Percentiles rank a stretch among this genome's conserved stretches.
phyloP scores from a whole-genome alignment of 2,888 invertebrate species.

The Chaetogeoica ovagalla region DNA sequence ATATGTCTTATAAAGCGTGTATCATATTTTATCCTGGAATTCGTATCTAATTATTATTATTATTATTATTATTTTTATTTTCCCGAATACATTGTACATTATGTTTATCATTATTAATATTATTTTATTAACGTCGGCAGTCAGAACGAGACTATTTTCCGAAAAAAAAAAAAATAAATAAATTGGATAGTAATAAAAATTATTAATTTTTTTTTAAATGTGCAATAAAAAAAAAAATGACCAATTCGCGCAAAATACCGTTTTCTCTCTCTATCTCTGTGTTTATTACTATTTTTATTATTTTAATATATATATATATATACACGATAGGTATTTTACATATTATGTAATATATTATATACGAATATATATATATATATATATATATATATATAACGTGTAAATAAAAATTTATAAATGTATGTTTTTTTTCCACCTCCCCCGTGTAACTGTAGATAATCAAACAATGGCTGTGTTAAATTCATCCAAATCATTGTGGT shows the following conservation, averaged over 20 bases:
- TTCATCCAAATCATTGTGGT: slow-evolving; percentile 48
- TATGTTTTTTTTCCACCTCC: slow-evolving; percentile 23
- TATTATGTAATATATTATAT: not conserved
- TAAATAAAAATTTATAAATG: slow-evolving; percentile 23
- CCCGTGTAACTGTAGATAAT: slow-evolving; percentile 52
- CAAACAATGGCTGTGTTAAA: slow-evolving; percentile 53
- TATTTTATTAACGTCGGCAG: not conserved
- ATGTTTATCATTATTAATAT: not conserved
- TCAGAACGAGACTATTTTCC: too few relatives aligned
- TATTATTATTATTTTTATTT: too few relatives aligned
- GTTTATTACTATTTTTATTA: not conserved
- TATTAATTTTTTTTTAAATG: slow-evolving; percentile 10
- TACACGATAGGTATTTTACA: too few relatives aligned
- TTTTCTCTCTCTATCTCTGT: slow-evolving; percentile 8
- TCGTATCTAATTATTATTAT: too few relatives aligned
- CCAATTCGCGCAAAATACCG: slow-evolving; percentile 42
- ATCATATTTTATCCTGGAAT: not conserved
- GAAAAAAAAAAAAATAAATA: not conserved
- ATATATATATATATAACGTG: slow-evolving; percentile 13
- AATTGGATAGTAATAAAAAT: not conserved
- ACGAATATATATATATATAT: not conserved
- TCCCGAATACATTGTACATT: too few relatives aligned
- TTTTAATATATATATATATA: slow-evolving; percentile 24
- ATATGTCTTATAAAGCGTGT: not conserved
- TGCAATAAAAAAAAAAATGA: slow-evolving; percentile 40